Percentiles rank a stretch among this genome's conserved stretches.
phyloP scores from a whole-genome alignment of 2,888 invertebrate genomes.

The Oasisia sp. region DNA sequence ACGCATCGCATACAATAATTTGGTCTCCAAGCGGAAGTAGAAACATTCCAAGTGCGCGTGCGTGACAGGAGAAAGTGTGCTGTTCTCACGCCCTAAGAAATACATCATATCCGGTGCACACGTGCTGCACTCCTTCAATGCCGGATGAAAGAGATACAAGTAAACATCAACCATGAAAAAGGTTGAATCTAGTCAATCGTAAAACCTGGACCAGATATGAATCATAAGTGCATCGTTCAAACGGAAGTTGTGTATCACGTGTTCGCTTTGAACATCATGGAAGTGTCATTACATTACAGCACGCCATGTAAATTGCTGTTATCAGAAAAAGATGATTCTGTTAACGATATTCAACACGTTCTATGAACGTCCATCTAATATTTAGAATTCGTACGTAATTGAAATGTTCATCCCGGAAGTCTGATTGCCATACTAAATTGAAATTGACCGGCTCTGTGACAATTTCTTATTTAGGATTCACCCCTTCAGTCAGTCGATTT shows the following conservation, averaged over 20 bases:
- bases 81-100: constrained; percentile 3
- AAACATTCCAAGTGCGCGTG: constrained; percentile 9
- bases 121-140: neutral
- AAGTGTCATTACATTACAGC: neutral
- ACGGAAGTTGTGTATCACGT: neutral
- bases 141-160: neutral
- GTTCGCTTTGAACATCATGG: neutral
- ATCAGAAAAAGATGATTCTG: neutral
- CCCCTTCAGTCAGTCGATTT: neutral
- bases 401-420: neutral
- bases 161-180: neutral
- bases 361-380: neutral
- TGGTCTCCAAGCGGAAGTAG: neutral
- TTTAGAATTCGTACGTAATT: neutral
- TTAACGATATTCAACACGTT: neutral
- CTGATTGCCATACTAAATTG: neutral
- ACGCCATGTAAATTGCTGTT: neutral
- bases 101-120: neutral
- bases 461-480: neutral
- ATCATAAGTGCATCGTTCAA: neutral
- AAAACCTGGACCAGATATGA: neutral
- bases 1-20: neutral
- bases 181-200: neutral
- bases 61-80: neutral
- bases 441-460: neutral